These are phyloP conservation scores for Opisthocomus hoazin DNA, from an alignment of 2,113 vertebrate genomes.

Conservation along the genomic window DNA sequence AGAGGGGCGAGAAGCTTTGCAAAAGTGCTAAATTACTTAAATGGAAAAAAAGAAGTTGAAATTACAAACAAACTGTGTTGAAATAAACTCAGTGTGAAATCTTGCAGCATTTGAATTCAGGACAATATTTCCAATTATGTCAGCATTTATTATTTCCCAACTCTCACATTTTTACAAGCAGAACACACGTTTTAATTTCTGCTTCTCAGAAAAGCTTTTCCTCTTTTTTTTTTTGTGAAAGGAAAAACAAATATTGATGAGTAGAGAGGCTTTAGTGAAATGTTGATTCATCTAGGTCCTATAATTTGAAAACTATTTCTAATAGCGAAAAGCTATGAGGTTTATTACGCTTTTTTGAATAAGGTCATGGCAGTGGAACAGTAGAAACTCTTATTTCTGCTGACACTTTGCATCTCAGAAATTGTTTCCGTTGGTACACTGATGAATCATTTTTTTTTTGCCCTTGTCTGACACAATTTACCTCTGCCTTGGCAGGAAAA, in stretches of 20 bases:
- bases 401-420: background rate
- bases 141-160: background rate
- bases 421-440: conserved; percentile 18
- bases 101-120: background rate
- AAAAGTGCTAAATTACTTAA: background rate
- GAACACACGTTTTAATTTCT: background rate
- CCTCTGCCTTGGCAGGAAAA: conserved; percentile 38
- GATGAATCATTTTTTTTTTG: background rate
- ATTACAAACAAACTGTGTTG: background rate
- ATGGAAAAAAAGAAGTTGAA: background rate
- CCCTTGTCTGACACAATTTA: conserved; percentile 28
- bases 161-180: background rate
- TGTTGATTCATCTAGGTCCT: background rate
- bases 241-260: background rate
- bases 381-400: conserved; percentile 3
- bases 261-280: background rate
- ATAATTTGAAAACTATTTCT: background rate
- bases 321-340: background rate
- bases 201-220: background rate
- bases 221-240: background rate
- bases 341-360: background rate
- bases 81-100: background rate
- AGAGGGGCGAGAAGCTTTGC: background rate
- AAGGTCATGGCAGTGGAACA: background rate
- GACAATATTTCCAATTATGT: background rate